Percentiles rank a stretch among this genome's conserved stretches.
These are phyloP conservation scores for Carcina quercana DNA, from an alignment of 2,888 invertebrate genomes.

Conservation along the genomic window DNA sequence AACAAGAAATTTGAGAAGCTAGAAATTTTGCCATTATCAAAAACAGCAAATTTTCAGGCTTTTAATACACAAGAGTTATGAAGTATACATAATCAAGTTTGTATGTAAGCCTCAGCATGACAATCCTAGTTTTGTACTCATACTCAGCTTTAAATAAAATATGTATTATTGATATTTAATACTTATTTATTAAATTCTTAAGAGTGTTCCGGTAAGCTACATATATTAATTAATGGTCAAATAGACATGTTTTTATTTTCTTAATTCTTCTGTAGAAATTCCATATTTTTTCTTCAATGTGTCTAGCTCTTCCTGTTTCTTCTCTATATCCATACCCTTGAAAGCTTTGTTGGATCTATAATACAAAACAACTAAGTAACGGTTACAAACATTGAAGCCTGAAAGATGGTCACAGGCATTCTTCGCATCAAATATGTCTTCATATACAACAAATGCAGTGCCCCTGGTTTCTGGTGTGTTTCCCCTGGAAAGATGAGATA, in stretches of 20 bases:
- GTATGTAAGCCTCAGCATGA: no score
- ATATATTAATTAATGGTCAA: neutral
- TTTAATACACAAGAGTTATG: no score
- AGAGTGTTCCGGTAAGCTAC: no score
- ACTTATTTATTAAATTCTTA: neutral
- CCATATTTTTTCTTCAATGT: conserved; percentile 97
- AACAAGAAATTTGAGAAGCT: no score
- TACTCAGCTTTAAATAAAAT: no score
- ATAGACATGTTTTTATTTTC: conserved; percentile 40
- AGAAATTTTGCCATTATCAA: no score
- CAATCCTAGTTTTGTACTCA: no score
- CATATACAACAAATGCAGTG: conserved; percentile 99
- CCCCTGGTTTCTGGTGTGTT: conserved; percentile 98
- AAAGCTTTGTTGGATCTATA: conserved; percentile 98
- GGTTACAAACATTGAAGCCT: conserved; percentile 98
- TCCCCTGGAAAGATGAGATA: conserved; percentile 77
- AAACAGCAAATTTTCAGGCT: no score
- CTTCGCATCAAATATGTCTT: conserved; percentile 99
- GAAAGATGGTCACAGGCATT: conserved; percentile 99
- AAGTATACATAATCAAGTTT: no score
- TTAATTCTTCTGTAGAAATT: conserved; percentile 74
- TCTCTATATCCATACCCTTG: conserved; percentile 95
- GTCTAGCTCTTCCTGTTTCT: conserved; percentile 96
- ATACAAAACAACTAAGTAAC: conserved; percentile 98
- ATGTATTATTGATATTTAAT: no score